phyloP scores from a whole-genome alignment of 2,888 invertebrate genomes.

The Lepidonotus clava region DNA sequence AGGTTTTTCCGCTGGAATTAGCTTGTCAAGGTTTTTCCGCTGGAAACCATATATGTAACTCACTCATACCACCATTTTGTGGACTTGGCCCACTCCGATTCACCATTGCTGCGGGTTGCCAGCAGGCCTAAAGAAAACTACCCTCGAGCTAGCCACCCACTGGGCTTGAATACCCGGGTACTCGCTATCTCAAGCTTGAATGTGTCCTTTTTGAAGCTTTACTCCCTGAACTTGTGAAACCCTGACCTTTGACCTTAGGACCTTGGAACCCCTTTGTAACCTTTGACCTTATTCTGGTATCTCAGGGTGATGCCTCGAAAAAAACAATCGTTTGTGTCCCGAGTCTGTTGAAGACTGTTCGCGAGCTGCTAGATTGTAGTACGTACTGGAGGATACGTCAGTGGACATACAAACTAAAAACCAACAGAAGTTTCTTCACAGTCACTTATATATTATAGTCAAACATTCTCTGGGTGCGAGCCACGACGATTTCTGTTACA shows the following conservation, averaged over 20 bases:
- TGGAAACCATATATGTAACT: too few relatives aligned
- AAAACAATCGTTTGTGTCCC: neutral
- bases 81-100: too few relatives aligned
- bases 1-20: too few relatives aligned
- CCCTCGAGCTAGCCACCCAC: too few relatives aligned
- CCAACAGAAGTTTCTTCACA: neutral
- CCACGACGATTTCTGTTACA: neutral
- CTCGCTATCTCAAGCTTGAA: constrained; percentile 22
- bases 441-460: constrained; percentile 16
- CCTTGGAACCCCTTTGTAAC: neutral
- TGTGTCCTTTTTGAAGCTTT: neutral
- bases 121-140: too few relatives aligned
- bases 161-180: too few relatives aligned
- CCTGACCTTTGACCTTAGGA: constrained; percentile 13
- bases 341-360: too few relatives aligned
- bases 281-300: constrained; percentile 37
- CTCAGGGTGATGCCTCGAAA: constrained; percentile 30
- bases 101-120: too few relatives aligned
- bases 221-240: neutral
- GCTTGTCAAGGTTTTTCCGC: too few relatives aligned
- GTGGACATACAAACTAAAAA: too few relatives aligned
- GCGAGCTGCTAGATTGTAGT: neutral
- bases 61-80: too few relatives aligned
- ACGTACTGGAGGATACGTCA: neutral
- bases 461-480: neutral